phyloP scores from a whole-genome alignment of 2,113 vertebrate species.

The Choloepus hoffmanni region DNA sequence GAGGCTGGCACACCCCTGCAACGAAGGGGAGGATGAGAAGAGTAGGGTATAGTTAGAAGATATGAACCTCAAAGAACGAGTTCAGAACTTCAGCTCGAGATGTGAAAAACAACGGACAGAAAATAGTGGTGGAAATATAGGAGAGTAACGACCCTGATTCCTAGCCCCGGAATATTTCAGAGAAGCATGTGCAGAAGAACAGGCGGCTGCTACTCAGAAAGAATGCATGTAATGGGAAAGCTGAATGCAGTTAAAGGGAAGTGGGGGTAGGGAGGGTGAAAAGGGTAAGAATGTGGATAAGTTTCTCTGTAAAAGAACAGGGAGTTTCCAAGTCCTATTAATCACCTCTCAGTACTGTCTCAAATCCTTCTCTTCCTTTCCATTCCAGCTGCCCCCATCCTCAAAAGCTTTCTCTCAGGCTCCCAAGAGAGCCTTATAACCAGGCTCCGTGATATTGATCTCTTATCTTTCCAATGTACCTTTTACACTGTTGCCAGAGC shows the following conservation, averaged over 20 bases:
- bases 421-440: neutral
- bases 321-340: slow-evolving; percentile 70
- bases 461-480: slow-evolving; percentile 6
- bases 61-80: neutral
- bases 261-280: slow-evolving; percentile 26
- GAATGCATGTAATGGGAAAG: neutral
- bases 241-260: neutral
- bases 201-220: neutral
- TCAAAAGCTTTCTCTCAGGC: neutral
- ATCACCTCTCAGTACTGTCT: slow-evolving; percentile 50
- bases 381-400: neutral
- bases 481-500: neutral
- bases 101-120: neutral
- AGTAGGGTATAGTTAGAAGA: neutral
- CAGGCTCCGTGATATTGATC: neutral
- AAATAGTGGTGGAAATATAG: neutral
- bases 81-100: neutral
- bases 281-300: slow-evolving; percentile 62
- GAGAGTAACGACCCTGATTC: neutral
- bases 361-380: neutral
- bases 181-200: neutral
- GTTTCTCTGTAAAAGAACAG: slow-evolving; percentile 34
- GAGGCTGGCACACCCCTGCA: neutral
- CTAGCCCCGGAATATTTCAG: neutral
- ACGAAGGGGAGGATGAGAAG: neutral